Conservation (phyloP, 2,113 vertebrate species). For the Tragelaphus strepsiceros region DNA sequence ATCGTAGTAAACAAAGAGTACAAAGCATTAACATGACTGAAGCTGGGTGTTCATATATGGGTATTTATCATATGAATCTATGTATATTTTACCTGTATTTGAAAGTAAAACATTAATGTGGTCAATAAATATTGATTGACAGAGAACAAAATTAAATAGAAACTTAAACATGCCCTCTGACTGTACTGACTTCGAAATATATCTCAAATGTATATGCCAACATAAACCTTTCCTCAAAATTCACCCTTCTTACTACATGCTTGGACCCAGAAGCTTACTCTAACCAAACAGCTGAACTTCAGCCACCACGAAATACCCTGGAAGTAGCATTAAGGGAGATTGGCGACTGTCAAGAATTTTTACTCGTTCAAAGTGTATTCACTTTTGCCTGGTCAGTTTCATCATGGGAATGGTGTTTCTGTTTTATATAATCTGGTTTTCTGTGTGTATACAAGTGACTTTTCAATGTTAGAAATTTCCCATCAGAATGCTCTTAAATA, state of each 20-base stretch:
- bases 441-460: background rate
- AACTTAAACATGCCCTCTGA: background rate
- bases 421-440: background rate
- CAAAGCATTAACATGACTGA: background rate
- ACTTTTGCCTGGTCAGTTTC: background rate
- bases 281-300: background rate
- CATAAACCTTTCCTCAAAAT: background rate
- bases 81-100: background rate
- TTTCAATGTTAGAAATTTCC: slow-evolving; percentile 22
- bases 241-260: background rate
- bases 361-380: background rate
- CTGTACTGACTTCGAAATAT: background rate
- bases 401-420: background rate
- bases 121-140: background rate
- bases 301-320: background rate
- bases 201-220: background rate
- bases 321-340: background rate
- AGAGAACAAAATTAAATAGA: background rate
- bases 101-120: background rate
- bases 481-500: slow-evolving; percentile 52
- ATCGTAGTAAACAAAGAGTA: background rate
- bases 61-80: background rate
- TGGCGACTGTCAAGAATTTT: background rate
- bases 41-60: background rate
- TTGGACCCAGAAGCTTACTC: background rate